Percentiles rank a stretch among this genome's conserved stretches.
Evolutionary conservation across 2,797 vertebrate species (phyloP).

Genomic region (Aselliscus stoliczkanus): DNA sequence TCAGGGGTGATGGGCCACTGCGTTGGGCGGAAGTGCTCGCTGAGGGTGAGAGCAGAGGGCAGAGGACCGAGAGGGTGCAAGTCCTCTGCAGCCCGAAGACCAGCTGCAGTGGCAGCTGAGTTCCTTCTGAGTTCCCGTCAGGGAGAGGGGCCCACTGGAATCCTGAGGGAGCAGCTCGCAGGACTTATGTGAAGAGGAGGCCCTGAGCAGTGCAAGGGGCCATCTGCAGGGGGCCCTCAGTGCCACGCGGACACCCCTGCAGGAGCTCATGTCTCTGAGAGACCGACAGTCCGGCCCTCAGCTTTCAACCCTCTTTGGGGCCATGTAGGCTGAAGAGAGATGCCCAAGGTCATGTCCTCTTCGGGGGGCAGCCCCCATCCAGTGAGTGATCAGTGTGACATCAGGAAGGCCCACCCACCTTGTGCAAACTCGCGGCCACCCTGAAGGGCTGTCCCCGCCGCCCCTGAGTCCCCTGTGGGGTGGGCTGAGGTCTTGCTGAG

Average conservation of each 20-base stretch:
- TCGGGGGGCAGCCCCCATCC: not conserved
- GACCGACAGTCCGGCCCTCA: fast-evolving
- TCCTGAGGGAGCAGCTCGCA: not conserved
- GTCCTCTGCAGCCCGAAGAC: not conserved
- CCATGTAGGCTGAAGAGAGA: not conserved
- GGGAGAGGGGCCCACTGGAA: not conserved
- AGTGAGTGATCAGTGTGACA: not conserved
- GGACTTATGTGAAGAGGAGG: not conserved
- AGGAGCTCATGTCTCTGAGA: fast-evolving
- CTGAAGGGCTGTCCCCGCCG: fast-evolving
- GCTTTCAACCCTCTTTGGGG: not conserved
- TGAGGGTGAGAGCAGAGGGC: too few relatives aligned
- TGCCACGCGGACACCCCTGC: not conserved
- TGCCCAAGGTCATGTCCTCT: not conserved
- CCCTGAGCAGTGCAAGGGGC: too few relatives aligned
- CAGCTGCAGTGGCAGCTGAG: not conserved
- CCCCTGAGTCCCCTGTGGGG: not conserved
- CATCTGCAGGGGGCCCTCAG: fast-evolving
- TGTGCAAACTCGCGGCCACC: not conserved
- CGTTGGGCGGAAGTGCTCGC: not conserved
- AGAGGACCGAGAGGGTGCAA: fast-evolving
- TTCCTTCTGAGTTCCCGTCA: not conserved
- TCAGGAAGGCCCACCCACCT: not conserved
- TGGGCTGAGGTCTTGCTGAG: fast-evolving
- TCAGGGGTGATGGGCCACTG: too few relatives aligned